phyloP scores from a whole-genome alignment of 2,113 vertebrate species.

The Anguilla japonica region DNA sequence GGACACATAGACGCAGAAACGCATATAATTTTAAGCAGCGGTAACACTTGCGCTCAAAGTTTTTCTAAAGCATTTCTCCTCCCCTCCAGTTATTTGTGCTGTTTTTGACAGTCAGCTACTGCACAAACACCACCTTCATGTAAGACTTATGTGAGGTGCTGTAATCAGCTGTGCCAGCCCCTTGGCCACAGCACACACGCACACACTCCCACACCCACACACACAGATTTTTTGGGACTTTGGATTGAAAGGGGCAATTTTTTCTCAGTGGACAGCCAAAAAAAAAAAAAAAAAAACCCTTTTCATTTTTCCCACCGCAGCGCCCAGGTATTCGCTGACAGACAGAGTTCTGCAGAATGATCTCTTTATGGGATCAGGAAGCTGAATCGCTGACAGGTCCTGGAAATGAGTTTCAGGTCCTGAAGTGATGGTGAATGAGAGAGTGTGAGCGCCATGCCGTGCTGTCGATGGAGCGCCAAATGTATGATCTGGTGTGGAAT shows the following conservation, averaged over 20 bases:
- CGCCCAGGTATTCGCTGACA: background rate
- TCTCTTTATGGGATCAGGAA: background rate
- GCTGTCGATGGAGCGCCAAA: background rate
- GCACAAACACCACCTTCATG: background rate
- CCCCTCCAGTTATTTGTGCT: background rate
- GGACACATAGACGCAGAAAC: background rate
- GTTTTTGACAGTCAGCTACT: background rate
- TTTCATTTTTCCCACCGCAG: background rate
- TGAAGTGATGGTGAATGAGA: background rate
- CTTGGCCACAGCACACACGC: background rate
- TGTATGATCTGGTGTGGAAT: background rate
- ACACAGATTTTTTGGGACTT: conserved; percentile 35
- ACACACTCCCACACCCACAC: conserved; percentile 10
- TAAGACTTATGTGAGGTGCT: background rate
- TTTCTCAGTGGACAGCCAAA: background rate
- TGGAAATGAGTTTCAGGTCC: background rate
- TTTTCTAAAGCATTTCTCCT: background rate
- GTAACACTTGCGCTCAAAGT: background rate
- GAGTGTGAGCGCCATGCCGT: background rate
- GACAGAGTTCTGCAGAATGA: background rate
- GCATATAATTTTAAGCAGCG: background rate
- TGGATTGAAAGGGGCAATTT: background rate
- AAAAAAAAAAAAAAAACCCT: background rate
- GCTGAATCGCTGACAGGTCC: background rate
- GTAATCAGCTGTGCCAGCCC: background rate